Base-by-base conservation (phyloP, 2,113 vertebrate species). In the Piliocolobus tephrosceles region DNA sequence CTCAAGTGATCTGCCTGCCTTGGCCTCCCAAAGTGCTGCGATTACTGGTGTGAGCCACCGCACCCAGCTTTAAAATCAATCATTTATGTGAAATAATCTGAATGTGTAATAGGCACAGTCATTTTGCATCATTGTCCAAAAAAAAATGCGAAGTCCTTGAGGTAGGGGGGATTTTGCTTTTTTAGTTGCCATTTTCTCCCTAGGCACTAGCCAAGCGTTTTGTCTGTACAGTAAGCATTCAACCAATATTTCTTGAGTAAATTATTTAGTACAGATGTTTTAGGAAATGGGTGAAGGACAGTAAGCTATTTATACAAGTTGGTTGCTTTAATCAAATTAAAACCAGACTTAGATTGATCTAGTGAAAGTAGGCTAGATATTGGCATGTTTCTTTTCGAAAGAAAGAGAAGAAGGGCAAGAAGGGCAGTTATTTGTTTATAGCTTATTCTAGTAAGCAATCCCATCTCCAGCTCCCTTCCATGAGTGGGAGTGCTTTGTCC, bases 291-390 rank as follows among this genome's bases (percentile, higher is more conserved):
- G 45, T 50, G 3, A n/a, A 25, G 38, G 52, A 61, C 23, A 61
- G 10, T 61, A 88, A 55, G 58, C 73, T 66, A 86, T 79, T 86
- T 95, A 38, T 45, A 78, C 3, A 91, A 50, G 47, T 27, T 64
- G 45, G 68, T 70, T 91, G 78, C 61, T 94, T 93, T 91, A 61
- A 78, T 95, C 23, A 93, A 83, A 91, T 92, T 32, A 87, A 90
- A 96, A 89, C 22, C 38, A 76, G 79, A 91, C 43, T n/a, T 43
- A 20, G 17, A 76, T 27, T 61, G 43, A 10, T 22, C 38, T 30
- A 83, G 45, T 78, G 83, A 79, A 72, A 75, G 40, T 35, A 72
- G 85, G 30, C 3, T 70, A 86, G 38, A 40, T 7, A 68, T 5
- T 47, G 58, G 18, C 2, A 0, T 76, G 38, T 35, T 92, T 61